Percentiles rank a stretch among this genome's conserved stretches.
These are phyloP conservation scores for Fundulus diaphanus DNA, from an alignment of 2,797 vertebrate species.

Conservation along the genomic window DNA sequence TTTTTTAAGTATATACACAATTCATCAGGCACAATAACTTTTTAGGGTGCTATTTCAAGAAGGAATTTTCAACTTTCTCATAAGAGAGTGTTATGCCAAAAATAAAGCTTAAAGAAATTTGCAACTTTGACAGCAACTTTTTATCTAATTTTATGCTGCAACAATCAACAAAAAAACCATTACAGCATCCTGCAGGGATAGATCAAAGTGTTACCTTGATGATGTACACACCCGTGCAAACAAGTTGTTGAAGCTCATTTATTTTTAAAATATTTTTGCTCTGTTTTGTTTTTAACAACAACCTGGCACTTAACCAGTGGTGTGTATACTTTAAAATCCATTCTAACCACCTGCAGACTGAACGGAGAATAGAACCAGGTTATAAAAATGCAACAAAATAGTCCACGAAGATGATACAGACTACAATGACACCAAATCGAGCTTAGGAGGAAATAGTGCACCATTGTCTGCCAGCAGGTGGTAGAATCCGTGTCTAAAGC, in stretches of 20 bases:
- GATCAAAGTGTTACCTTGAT: neutral
- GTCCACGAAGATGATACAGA: slow-evolving; percentile 24
- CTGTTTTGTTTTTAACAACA: neutral
- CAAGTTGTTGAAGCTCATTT: neutral
- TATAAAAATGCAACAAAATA: slow-evolving; percentile 17
- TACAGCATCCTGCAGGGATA: too few relatives aligned
- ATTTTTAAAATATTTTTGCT: neutral
- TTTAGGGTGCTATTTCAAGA: too few relatives aligned
- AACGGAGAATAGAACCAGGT: slow-evolving; percentile 33
- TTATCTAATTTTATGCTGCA: too few relatives aligned
- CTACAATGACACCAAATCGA: slow-evolving; percentile 20
- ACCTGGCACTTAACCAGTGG: neutral
- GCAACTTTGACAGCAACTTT: too few relatives aligned
- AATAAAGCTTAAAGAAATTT: too few relatives aligned
- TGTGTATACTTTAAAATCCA: neutral
- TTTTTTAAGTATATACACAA: too few relatives aligned
- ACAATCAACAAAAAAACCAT: too few relatives aligned
- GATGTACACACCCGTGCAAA: neutral
- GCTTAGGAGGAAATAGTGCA: slow-evolving; percentile 34
- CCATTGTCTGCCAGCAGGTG: slow-evolving; percentile 52
- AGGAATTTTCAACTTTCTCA: too few relatives aligned
- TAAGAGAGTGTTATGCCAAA: too few relatives aligned
- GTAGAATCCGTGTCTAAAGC: slow-evolving; percentile 64
- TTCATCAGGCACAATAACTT: too few relatives aligned
- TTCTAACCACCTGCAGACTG: slow-evolving; percentile 9